Evolutionary conservation across 2,797 vertebrate genomes (phyloP), one percentile per base, ranked within the genome.

Genomic region (Urophycis tenuis): DNA sequence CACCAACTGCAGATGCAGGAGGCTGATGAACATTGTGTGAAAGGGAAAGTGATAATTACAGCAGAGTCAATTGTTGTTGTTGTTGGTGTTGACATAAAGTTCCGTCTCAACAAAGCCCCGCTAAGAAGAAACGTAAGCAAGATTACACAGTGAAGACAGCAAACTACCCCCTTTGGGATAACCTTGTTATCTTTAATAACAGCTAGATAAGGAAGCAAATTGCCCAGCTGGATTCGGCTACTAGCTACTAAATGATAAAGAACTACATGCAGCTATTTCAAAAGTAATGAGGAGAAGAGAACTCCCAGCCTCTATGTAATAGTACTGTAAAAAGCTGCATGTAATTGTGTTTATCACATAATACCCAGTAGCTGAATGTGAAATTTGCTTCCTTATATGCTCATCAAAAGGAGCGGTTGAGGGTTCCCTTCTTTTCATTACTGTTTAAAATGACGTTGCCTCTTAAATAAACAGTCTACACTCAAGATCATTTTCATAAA

Each of bases 331-430:
- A 41, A 41, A 77, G 76, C 29, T 81, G 72, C 73, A 82, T 79
- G 76, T 77, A 84, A 82, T 82, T 82, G 71, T 88, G 71, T 88
- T 82, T 80, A 87, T 90, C 88, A 88, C 84, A 90, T 88, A 75
- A 75, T 69, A 82, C 73, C 30, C 32, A 34, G 15, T n/a, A 73
- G 70, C 73, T 76, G 80, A 75, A 81, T 84, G 74, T 89, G 87
- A 90, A 83, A 89, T 92, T 88, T 88, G 75, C 36, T 2, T 49
- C 81, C 75, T 87, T 84, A 87, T 90, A 36, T 74, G 80, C 85
- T 86, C 85, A 87, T 83, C 39, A 80, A 80, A 77, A 84, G 85
- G 71, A 75, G 33, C 33, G 39, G 14, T 41, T 29, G 60, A 11
- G 60, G 3, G 60, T n/a, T 67, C 60, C 29, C 60, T 64, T 64